phyloP scores from a whole-genome alignment of 1,140 invertebrate species.

The Penaeus vannamei region DNA sequence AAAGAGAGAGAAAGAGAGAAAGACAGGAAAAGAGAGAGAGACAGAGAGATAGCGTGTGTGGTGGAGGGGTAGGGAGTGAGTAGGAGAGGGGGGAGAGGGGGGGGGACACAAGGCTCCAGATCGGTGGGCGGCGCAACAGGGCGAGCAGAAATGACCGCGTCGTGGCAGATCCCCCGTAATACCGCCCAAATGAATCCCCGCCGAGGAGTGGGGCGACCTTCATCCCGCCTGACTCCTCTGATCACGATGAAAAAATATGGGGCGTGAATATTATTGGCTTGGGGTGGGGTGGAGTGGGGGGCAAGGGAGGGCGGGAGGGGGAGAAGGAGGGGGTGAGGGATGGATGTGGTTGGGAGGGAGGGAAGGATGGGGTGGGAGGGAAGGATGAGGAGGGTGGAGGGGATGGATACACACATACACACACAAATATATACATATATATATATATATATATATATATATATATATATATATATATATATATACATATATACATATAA shows the following conservation, averaged over 20 bases:
- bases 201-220: slow-evolving; percentile 42
- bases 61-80: no score
- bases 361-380: not conserved
- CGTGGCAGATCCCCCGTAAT: slow-evolving; percentile 53
- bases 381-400: not conserved
- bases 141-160: slow-evolving; percentile 52
- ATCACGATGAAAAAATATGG: slow-evolving; percentile 64
- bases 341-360: not conserved
- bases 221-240: slow-evolving; percentile 40
- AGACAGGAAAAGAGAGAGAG: no score
- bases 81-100: no score
- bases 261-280: slow-evolving; percentile 62
- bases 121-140: slow-evolving; percentile 45
- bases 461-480: no score
- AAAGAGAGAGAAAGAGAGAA: no score
- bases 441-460: no score
- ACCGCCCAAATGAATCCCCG: slow-evolving; percentile 54
- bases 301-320: not conserved
- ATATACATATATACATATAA: no score
- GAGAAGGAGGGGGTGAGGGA: not conserved
- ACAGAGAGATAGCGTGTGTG: no score
- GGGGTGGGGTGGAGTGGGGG: not conserved
- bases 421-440: no score
- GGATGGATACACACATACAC: no score
- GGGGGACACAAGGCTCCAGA: no score